These are phyloP conservation scores for Platynereis dumerilii DNA, from an alignment of 2,888 invertebrate species.

Conservation along the genomic window DNA sequence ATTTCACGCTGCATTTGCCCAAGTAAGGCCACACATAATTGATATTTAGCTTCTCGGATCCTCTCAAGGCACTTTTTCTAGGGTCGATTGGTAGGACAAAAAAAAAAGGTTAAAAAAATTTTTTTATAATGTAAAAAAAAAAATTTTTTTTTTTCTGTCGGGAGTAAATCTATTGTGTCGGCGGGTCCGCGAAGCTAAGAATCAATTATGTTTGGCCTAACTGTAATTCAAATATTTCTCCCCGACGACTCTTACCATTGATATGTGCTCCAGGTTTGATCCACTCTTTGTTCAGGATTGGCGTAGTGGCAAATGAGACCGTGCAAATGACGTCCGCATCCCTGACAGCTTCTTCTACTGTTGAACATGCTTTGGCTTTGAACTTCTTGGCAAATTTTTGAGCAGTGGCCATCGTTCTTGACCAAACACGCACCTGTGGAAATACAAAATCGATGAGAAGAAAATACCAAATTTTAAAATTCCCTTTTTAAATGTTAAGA, in stretches of 20 bases:
- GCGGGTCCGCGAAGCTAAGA: no score
- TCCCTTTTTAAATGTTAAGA: neutral
- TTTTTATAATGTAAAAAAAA: no score
- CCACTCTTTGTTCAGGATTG: constrained; percentile 68
- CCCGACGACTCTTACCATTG: constrained; percentile 69
- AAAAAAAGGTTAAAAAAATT: no score
- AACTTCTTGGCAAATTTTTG: constrained; percentile 57
- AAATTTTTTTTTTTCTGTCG: no score
- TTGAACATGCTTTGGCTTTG: constrained; percentile 48
- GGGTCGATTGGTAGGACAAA: no score
- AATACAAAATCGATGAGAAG: neutral
- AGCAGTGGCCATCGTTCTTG: constrained; percentile 62
- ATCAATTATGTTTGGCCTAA: no score
- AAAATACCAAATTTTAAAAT: neutral
- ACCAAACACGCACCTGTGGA: constrained; percentile 67
- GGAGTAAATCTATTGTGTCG: no score
- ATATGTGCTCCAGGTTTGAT: constrained; percentile 69
- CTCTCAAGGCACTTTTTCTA: no score
- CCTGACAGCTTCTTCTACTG: constrained; percentile 66
- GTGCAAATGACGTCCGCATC: constrained; percentile 72
- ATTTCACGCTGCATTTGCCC: no score
- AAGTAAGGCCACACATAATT: no score
- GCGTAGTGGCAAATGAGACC: constrained; percentile 67
- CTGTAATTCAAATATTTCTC: no score
- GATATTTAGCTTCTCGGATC: no score